A percentile compares a stretch with the other conserved stretches of the same genome.
Evolutionary conservation across 2,113 vertebrate species (phyloP).

Genomic region (Tragelaphus scriptus): DNA sequence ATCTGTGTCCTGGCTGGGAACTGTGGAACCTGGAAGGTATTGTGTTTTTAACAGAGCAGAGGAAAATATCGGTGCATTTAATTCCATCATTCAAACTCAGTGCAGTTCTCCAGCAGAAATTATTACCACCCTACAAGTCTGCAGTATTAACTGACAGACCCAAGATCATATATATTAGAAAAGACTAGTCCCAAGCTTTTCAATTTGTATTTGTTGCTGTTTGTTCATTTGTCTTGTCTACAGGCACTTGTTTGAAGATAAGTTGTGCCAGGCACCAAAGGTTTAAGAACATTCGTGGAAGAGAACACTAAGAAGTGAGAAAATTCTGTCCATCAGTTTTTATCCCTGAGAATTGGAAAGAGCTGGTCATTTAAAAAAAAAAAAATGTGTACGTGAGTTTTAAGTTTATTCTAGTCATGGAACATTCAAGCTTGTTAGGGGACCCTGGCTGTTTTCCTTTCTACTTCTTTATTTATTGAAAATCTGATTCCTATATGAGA

Average conservation of each 20-base stretch:
- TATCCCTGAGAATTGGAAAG: not conserved
- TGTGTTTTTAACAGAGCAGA: conserved; percentile 17
- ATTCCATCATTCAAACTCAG: not conserved
- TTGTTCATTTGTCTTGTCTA: conserved; percentile 61
- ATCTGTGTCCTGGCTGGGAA: not conserved
- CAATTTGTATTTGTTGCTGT: conserved; percentile 42
- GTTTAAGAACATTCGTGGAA: conserved; percentile 39
- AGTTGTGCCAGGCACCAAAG: conserved; percentile 28
- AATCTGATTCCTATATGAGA: not conserved
- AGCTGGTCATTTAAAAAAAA: conserved; percentile 16
- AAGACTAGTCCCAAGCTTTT: conserved; percentile 20
- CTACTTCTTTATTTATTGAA: not conserved
- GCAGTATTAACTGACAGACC: not conserved
- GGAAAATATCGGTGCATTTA: not conserved
- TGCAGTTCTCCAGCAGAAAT: not conserved
- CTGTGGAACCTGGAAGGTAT: not conserved
- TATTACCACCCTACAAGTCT: not conserved
- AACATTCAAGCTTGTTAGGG: not conserved
- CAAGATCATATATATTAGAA: not conserved
- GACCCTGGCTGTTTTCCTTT: not conserved
- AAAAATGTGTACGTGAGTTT: not conserved
- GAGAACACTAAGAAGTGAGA: conserved; percentile 17
- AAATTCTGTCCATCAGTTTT: conserved; percentile 42
- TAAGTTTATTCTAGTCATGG: not conserved
- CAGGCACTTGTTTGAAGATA: conserved; percentile 46